Evolutionary conservation across 2,888 invertebrate species (phyloP).

Genomic region (Imbricaverruca yamaguchii): DNA sequence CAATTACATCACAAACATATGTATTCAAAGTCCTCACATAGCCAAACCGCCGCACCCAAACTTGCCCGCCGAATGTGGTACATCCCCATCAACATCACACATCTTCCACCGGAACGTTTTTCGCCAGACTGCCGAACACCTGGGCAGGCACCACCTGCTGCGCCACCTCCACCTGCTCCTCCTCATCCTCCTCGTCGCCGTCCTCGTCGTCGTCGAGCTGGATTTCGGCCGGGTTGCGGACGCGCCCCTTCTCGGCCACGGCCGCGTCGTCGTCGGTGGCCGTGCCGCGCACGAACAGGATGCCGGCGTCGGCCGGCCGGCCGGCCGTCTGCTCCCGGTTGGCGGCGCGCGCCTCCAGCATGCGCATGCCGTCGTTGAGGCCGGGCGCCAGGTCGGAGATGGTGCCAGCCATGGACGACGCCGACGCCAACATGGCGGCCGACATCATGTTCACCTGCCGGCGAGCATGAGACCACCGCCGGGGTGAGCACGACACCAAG

Average conservation of each 20-base stretch:
- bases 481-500: neutral
- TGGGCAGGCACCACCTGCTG: conserved; percentile 79
- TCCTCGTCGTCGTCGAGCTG: conserved; percentile 67
- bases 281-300: conserved; percentile 53
- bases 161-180: conserved; percentile 51
- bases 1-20: no score
- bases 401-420: conserved; percentile 56
- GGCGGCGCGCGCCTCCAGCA: conserved; percentile 58
- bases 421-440: conserved; percentile 80
- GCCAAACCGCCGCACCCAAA: no score
- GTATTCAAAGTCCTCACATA: no score
- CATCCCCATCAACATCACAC: no score
- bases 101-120: conserved; percentile 32
- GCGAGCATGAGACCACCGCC: neutral
- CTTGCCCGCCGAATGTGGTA: no score
- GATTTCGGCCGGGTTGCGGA: conserved; percentile 81
- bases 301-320: conserved; percentile 41
- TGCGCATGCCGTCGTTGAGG: conserved; percentile 76
- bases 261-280: conserved; percentile 62
- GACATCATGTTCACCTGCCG: conserved; percentile 88
- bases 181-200: conserved; percentile 50
- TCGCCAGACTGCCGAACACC: conserved; percentile 76
- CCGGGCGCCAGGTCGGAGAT: conserved; percentile 65
- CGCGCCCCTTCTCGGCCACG: conserved; percentile 51
- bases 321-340: conserved; percentile 29